Conservation (phyloP, 2,797 vertebrate genomes). For the Neosilurus hyrtlii region DNA sequence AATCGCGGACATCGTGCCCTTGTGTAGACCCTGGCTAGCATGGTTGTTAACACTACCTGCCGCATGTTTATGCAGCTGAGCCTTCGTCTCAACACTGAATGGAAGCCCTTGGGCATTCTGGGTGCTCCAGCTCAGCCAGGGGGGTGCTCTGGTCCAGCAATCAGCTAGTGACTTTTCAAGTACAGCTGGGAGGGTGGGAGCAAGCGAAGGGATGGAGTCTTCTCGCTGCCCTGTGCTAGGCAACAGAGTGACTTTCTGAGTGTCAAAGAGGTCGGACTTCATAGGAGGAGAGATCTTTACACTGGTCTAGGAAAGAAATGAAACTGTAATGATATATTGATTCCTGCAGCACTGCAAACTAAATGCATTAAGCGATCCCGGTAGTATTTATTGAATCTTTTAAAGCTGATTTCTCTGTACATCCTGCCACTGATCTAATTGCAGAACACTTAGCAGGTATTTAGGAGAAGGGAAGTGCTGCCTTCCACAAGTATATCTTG, state of each 20-base stretch:
- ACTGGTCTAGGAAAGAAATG: slow-evolving; percentile 75
- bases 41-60: slow-evolving; percentile 75
- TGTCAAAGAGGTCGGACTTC: slow-evolving; percentile 83
- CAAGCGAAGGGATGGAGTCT: slow-evolving; percentile 79
- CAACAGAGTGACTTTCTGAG: slow-evolving; percentile 84
- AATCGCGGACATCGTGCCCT: no score
- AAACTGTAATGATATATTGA: background rate
- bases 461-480: background rate
- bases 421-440: slow-evolving; percentile 21
- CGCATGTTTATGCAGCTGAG: slow-evolving; percentile 91
- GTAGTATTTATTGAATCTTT: slow-evolving; percentile 1
- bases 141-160: slow-evolving; percentile 84
- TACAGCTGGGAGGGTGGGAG: slow-evolving; percentile 69
- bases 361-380: slow-evolving; percentile 6
- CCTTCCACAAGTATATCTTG: background rate
- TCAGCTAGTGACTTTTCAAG: slow-evolving; percentile 79
- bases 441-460: slow-evolving; percentile 1
- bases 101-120: slow-evolving; percentile 83
- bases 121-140: slow-evolving; percentile 86
- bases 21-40: background rate
- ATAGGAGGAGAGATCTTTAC: slow-evolving; percentile 90
- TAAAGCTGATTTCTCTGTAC: background rate
- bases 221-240: slow-evolving; percentile 77
- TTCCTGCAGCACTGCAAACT: background rate
- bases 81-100: slow-evolving; percentile 95